Conservation (phyloP, 2,113 vertebrate species). For the Tichodroma muraria region DNA sequence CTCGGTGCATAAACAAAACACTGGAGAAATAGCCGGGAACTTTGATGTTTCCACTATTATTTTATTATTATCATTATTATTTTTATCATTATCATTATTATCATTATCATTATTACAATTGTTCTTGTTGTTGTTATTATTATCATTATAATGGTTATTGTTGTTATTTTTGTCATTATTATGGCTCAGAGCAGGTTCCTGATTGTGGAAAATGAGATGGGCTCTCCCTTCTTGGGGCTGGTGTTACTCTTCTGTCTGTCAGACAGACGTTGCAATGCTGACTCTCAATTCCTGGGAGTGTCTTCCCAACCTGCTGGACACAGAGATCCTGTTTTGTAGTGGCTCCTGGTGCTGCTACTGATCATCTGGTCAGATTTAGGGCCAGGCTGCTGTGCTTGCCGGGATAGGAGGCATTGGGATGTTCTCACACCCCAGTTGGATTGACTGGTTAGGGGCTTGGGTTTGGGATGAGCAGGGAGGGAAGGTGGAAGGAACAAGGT, state of each 20-base stretch:
- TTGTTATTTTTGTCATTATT: background rate
- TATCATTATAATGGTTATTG: background rate
- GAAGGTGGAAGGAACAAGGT: background rate
- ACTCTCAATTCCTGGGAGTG: background rate
- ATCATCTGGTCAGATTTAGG: background rate
- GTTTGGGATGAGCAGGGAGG: background rate
- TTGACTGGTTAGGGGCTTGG: background rate
- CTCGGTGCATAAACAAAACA: background rate
- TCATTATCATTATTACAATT: too few species aligned
- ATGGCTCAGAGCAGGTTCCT: background rate
- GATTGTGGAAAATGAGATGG: background rate
- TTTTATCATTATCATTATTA: background rate
- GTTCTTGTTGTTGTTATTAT: too few species aligned
- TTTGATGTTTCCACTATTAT: background rate
- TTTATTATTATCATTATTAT: background rate
- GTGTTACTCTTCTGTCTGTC: background rate
- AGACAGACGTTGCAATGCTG: background rate
- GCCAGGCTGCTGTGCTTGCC: background rate
- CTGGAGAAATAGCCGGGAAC: background rate
- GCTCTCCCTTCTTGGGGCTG: background rate
- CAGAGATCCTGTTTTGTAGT: background rate
- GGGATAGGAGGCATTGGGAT: fast-evolving
- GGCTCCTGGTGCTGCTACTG: background rate
- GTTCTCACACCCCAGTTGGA: fast-evolving
- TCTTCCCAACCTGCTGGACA: background rate